Evolutionary conservation across 2,797 vertebrate genomes (phyloP), one percentile per base, ranked within the genome.

Genomic region (Bucorvus abyssinicus): DNA sequence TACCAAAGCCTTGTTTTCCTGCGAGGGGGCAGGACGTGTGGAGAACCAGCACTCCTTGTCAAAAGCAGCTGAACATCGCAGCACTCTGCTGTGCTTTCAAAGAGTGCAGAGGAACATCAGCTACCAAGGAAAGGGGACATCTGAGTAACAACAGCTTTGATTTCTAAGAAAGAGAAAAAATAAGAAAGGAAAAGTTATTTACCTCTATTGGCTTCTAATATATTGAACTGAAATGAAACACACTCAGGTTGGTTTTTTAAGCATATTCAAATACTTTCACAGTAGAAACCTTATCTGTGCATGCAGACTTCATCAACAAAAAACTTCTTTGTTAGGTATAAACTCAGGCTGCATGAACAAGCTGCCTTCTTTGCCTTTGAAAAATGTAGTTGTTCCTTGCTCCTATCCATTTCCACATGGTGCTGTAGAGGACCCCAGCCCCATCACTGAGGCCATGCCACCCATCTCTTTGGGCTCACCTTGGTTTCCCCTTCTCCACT

Each of bases 21-120:
- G 30, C 4, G 5, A 56, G 1, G 0, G 4, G 7, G 23, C 13
- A 80, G 26, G 18, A 69, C 19, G 53, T 1, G 9, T n/a, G 20
- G 47, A 84, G 20, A 45, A 40, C 20, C 0, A 0, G 42, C 8
- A 27, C 7, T 75, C 14, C 26, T 64, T 23, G 3, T 56, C 32
- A 77, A 74, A 89, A 89, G n/a, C 44, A 68, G 18, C 40, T 26
- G n/a, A 91, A 74, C 0, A 0, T 44, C 50, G 65, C 60, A 77
- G 40, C 30, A 67, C 2, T 10, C 22, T 7, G 3, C 75, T 2
- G 0, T 10, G 24, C 74, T 70, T 82, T 74, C 45, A 80, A 29
- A 77, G 34, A 89, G 23, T 19, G 30, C 23, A 87, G 56, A 75
- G 61, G 36, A 91, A 53, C 0, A 0, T 19, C 34, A 80, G 44